phyloP scores from a whole-genome alignment of 2,888 invertebrate species.

The Ommatoiulus sabulosus region DNA sequence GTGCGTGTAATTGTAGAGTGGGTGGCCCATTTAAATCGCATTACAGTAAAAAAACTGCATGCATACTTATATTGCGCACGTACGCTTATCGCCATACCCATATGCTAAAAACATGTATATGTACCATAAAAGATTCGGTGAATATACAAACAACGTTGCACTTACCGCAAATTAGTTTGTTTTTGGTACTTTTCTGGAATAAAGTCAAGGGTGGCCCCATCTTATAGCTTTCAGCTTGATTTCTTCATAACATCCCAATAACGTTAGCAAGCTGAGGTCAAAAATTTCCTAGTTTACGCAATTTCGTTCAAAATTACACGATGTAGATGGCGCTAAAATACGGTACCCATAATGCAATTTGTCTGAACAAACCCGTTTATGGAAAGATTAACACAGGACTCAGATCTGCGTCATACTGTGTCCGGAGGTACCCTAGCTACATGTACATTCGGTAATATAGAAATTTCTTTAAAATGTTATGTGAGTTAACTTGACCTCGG shows the following conservation, averaged over 20 bases:
- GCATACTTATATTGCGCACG: too few relatives aligned
- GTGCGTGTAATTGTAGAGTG: conserved; percentile 6
- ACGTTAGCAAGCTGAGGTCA: not conserved
- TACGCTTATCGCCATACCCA: not conserved
- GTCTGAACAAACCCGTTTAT: too few relatives aligned
- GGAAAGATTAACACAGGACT: too few relatives aligned
- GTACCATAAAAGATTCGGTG: not conserved
- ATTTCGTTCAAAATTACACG: too few relatives aligned
- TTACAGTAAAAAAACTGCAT: not conserved
- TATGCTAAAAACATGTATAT: not conserved
- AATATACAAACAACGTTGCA: not conserved
- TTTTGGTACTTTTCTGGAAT: not conserved
- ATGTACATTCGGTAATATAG: too few relatives aligned
- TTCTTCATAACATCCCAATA: not conserved
- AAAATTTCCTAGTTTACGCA: not conserved
- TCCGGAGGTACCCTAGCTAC: too few relatives aligned
- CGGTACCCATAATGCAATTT: too few relatives aligned
- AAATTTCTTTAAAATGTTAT: too few relatives aligned
- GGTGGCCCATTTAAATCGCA: not conserved
- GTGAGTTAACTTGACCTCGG: too few relatives aligned
- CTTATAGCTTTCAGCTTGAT: too few relatives aligned
- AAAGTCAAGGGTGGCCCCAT: not conserved
- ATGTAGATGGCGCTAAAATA: too few relatives aligned
- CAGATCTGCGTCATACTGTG: too few relatives aligned
- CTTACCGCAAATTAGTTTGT: not conserved